phyloP scores from a whole-genome alignment of 2,888 invertebrate species.

The Ophion ventricosus region DNA sequence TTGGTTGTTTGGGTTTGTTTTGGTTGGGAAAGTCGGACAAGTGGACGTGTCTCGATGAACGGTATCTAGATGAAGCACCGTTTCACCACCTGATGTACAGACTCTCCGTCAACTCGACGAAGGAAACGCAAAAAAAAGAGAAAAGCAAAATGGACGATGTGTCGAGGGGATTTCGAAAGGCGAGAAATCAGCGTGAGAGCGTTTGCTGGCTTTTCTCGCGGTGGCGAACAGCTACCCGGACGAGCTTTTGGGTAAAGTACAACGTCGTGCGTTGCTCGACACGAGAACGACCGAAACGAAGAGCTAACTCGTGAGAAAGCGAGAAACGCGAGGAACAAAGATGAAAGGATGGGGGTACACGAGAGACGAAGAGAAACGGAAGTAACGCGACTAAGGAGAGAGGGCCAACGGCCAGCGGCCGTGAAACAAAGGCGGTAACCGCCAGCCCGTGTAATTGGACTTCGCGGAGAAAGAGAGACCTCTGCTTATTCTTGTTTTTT shows the following conservation, averaged over 20 bases:
- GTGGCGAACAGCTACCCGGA: slow-evolving; percentile 52
- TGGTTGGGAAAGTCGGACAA: slow-evolving; percentile 28
- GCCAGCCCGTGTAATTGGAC: slow-evolving; percentile 83
- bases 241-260: slow-evolving; percentile 54
- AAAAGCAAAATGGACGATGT: slow-evolving; percentile 60
- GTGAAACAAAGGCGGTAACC: slow-evolving; percentile 83
- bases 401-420: slow-evolving; percentile 80
- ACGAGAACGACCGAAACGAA: slow-evolving; percentile 51
- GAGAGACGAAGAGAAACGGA: slow-evolving; percentile 67
- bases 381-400: slow-evolving; percentile 71
- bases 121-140: slow-evolving; percentile 4
- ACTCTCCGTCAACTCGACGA: slow-evolving; percentile 42
- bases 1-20: slow-evolving; percentile 32
- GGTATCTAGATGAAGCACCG: slow-evolving; percentile 14
- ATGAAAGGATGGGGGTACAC: slow-evolving; percentile 49
- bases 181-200: slow-evolving; percentile 77
- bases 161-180: slow-evolving; percentile 72
- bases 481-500: slow-evolving; percentile 61
- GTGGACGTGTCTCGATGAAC: slow-evolving; percentile 17
- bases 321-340: slow-evolving; percentile 49
- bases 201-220: slow-evolving; percentile 67
- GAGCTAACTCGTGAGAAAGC: slow-evolving; percentile 28
- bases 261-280: slow-evolving; percentile 32
- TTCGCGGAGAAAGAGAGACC: slow-evolving; percentile 68
- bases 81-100: slow-evolving; percentile 15